A percentile compares a stretch with the other conserved stretches of the same genome.
Evolutionary conservation across 2,113 vertebrate genomes (phyloP).

Genomic region (Madoqua kirkii): DNA sequence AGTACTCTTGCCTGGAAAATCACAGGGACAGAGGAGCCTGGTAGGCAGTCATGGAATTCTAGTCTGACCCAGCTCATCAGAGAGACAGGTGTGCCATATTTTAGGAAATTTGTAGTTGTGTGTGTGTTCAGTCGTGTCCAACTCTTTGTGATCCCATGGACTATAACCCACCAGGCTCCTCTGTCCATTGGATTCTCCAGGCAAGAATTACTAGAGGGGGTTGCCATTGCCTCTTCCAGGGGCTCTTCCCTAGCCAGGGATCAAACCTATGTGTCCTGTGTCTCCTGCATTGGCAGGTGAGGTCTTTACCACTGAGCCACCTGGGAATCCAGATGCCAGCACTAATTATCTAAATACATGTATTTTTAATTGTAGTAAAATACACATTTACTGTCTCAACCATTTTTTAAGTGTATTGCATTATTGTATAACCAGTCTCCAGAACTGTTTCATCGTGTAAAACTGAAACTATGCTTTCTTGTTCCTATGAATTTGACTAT

Average conservation of each 20-base stretch:
- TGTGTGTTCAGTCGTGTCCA: background rate
- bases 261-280: background rate
- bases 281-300: background rate
- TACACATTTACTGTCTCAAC: background rate
- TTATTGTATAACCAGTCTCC: background rate
- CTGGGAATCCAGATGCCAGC: background rate
- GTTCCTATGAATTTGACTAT: background rate
- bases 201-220: background rate
- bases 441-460: background rate
- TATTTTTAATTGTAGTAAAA: background rate
- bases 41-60: background rate
- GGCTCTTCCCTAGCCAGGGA: background rate
- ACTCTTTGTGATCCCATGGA: background rate
- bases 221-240: background rate
- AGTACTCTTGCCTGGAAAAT: too few relatives aligned
- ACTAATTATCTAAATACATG: background rate
- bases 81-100: background rate
- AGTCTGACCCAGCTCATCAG: background rate
- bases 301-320: background rate
- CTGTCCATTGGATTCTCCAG: background rate
- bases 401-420: background rate
- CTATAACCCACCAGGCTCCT: background rate
- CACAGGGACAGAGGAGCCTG: too few relatives aligned
- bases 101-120: background rate
- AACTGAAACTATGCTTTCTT: background rate